A percentile compares a stretch with the other conserved stretches of the same genome.
Evolutionary conservation across 2,113 vertebrate genomes (phyloP).

Genomic region (Myotis yumanensis): DNA sequence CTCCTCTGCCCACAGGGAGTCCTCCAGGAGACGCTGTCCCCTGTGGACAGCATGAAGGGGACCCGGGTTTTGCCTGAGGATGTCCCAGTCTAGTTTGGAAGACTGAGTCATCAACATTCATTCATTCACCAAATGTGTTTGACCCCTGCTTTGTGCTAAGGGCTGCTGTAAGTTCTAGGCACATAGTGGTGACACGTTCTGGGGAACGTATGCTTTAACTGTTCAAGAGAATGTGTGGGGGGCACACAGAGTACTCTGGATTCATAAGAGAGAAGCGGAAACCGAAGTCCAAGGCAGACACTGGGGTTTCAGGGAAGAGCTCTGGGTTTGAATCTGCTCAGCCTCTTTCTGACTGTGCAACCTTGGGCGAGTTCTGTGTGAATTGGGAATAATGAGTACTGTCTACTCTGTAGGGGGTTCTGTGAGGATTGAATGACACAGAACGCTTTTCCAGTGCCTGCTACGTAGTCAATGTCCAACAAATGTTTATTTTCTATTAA

Average conservation of each 20-base stretch:
- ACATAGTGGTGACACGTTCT: background rate
- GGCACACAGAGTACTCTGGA: background rate
- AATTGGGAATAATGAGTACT: background rate
- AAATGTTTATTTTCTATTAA: background rate
- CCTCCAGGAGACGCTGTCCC: background rate
- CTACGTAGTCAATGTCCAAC: background rate
- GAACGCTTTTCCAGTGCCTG: background rate
- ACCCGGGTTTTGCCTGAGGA: background rate
- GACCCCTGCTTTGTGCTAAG: background rate
- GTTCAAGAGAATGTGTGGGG: background rate
- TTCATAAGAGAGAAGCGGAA: background rate
- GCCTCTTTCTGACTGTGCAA: background rate
- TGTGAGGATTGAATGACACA: background rate
- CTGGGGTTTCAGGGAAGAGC: background rate
- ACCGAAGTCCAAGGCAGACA: background rate
- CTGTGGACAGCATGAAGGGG: background rate
- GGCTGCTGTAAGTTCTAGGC: background rate
- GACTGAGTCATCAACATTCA: background rate
- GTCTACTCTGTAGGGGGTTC: background rate
- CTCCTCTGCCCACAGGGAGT: background rate
- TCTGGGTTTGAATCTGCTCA: background rate
- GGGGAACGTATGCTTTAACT: background rate
- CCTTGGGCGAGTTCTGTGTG: background rate
- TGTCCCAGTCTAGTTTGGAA: background rate
- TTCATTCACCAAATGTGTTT: background rate